Base-by-base conservation (phyloP, 2,888 invertebrate genomes). In the Drosophila mayaguana region DNA sequence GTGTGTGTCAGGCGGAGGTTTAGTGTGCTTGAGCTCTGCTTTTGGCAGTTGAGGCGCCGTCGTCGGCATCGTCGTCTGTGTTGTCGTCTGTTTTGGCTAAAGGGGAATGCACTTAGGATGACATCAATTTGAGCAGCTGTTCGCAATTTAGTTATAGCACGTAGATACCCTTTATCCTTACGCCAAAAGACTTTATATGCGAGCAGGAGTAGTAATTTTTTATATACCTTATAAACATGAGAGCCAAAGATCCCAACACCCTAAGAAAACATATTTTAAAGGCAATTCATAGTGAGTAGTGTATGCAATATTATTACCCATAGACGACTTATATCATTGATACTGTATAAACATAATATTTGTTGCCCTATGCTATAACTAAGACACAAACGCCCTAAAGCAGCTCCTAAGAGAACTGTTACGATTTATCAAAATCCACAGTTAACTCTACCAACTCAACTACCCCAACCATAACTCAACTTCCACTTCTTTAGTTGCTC, bases 91-190 rank as follows among this genome's bases (percentile, higher is more conserved):
- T 56, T 57, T 50, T 61, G 53, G 53, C 46, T 42, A 67, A 66
- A 75, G 80, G 80, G 72, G 77, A 78, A 80, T 80, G 80, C 77
- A 78, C 80, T 78, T 72, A 57, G 78, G 64, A 61, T 76, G 78
- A 72, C 78, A 80, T 76, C 77, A 80, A 80, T 80, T 78, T 63
- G 43, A 76, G 63, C 78, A 76, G 77, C 80, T 69, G 77, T 80
- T 61, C 55, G 72, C 80, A 68, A 80, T 78, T 78, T 63, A 56
- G 64, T 63, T 66, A 63, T 65, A 56, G 40, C 40, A 40, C 40
- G 7, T 54, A 40, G 38, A 54, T 54, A 54, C 54, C 54, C 54
- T 40, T 4, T 50, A 34, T 34, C 8, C 12, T 14, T 32, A 18
- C 20, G 3, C 18, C 32, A 4, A 50, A 50, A 14, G 50, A 20